These are phyloP conservation scores for Epinotia ramella DNA, from an alignment of 2,888 invertebrate genomes.

Conservation along the genomic window DNA sequence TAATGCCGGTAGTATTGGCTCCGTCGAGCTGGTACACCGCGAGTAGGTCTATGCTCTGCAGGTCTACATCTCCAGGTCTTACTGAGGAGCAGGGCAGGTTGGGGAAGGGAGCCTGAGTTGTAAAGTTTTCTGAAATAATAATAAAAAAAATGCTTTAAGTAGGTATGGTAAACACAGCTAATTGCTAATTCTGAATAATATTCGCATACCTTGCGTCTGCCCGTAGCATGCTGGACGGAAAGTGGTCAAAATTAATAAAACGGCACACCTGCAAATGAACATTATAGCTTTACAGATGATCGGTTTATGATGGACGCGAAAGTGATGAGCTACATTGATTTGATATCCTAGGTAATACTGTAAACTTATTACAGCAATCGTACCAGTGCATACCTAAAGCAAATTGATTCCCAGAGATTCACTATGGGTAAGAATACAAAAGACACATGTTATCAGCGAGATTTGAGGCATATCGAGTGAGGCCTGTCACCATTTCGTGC, in stretches of 20 bases:
- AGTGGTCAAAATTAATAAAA: constrained; percentile 21
- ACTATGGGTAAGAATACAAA: too few species aligned
- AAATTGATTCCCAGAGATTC: too few species aligned
- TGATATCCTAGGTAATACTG: too few species aligned
- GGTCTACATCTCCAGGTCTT: constrained; percentile 90
- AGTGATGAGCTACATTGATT: too few species aligned
- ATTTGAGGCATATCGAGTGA: too few species aligned
- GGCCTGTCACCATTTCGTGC: too few species aligned
- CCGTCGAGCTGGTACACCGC: constrained; percentile 90
- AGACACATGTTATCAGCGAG: too few species aligned
- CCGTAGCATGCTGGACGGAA: constrained; percentile 35
- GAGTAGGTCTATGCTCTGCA: constrained; percentile 93
- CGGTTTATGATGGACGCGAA: too few species aligned
- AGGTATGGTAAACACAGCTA: too few species aligned
- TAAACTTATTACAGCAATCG: too few species aligned
- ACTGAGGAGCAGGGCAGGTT: constrained; percentile 64
- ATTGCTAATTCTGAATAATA: neutral
- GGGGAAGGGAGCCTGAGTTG: constrained; percentile 57
- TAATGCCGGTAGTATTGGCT: constrained; percentile 87
- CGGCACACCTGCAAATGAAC: constrained; percentile 40
- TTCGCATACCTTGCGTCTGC: constrained; percentile 38
- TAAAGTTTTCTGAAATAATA: constrained; percentile 59
- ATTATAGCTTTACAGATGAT: neutral
- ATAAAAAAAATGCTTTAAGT: neutral
- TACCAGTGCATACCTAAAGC: too few species aligned